Base-by-base conservation (phyloP, 1,140 invertebrate species). In the Leguminivora glycinivorella region DNA sequence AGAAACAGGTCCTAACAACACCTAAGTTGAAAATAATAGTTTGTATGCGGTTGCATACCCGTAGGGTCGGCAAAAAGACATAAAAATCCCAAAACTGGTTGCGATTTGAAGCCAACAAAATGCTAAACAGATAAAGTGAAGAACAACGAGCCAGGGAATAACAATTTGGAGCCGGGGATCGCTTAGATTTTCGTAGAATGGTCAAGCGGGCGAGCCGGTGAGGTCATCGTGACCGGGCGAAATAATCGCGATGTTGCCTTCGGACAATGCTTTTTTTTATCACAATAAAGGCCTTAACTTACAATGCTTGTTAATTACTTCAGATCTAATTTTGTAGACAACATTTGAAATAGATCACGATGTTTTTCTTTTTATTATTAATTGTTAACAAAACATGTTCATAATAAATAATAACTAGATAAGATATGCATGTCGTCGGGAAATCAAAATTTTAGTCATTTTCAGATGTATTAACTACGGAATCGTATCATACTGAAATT, bases 101-200 rank as follows among this genome's bases (percentile, higher is more conserved):
- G 75, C 72, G 73, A 82, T 77, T 80, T 79, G 72, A 56, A 76
- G 67, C 72, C 72, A 81, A 83, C 69, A 75, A 66, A 77, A 75
- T 83, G 83, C 75, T 75, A 80, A 79, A 83, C 80, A 84, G 75
- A 73, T 69, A 78, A 75, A 77, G 78, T 76, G 73, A 24, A 56
- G 24, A 60, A 29, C 24, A 17, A 14, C 22, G 22, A 10, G 22
- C 29, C n/a, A 63, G n/a, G 58, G 78, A 85, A 83, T 85, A 87
- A 89, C 85, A 85, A 87, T 80, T 79, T 80, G 73, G 80, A 78
- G 58, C 25, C n/a, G 25, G 58, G 26, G 5, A n/a, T 63, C 12
- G 78, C 76, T 87, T 84, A 87, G 83, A 81, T 82, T 78, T 90
- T 90, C 86, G 83, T 80, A 82, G 88, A 90, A 89, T 77, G 79